phyloP scores from a whole-genome alignment of 2,888 invertebrate genomes.

The Cotesia congregata region DNA sequence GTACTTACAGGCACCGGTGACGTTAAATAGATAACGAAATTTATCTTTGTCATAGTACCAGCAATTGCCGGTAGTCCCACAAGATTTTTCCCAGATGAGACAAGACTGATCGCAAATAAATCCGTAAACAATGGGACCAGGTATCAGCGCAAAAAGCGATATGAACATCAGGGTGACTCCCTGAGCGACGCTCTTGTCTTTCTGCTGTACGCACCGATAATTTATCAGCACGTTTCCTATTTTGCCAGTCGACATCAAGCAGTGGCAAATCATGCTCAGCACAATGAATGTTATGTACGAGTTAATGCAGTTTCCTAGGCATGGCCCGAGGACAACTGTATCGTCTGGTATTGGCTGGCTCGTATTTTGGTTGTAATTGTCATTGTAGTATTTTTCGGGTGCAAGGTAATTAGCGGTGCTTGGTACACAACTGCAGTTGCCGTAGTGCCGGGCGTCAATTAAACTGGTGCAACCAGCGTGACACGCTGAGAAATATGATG shows the following conservation, averaged over 20 bases:
- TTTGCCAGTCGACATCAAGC: slow-evolving; percentile 77
- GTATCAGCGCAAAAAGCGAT: slow-evolving; percentile 77
- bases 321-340: slow-evolving; percentile 65
- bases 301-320: slow-evolving; percentile 60
- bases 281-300: slow-evolving; percentile 71
- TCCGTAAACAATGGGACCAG: slow-evolving; percentile 80
- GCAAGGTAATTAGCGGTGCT: neutral
- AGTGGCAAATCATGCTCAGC: slow-evolving; percentile 73
- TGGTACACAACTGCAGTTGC: slow-evolving; percentile 61
- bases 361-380: neutral
- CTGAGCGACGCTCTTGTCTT: slow-evolving; percentile 78
- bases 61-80: slow-evolving; percentile 77
- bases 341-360: slow-evolving; percentile 28
- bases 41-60: slow-evolving; percentile 77
- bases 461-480: slow-evolving; percentile 77
- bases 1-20: slow-evolving; percentile 72
- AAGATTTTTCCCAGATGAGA: slow-evolving; percentile 77
- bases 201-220: slow-evolving; percentile 75
- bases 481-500: slow-evolving; percentile 80
- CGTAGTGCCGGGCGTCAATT: slow-evolving; percentile 62
- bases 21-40: slow-evolving; percentile 75
- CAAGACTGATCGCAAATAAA: slow-evolving; percentile 78
- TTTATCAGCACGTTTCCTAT: slow-evolving; percentile 78
- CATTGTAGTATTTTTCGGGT: neutral
- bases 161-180: slow-evolving; percentile 76